phyloP scores from a whole-genome alignment of 2,113 vertebrate species.

The Cisticola juncidis region DNA sequence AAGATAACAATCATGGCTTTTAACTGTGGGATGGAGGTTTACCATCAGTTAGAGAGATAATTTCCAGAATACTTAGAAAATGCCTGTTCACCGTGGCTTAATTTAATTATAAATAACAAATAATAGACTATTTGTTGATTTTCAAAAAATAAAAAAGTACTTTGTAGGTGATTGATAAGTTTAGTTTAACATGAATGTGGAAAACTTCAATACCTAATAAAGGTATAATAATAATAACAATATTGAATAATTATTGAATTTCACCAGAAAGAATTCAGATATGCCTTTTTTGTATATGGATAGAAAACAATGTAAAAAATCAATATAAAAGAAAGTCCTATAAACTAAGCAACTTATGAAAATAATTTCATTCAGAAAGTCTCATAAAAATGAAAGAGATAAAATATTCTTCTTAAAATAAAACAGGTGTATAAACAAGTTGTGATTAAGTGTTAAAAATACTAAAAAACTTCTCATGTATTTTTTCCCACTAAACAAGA shows the following conservation, averaged over 20 bases:
- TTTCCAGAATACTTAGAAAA: slow-evolving; percentile 20
- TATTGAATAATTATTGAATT: neutral
- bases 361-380: neutral
- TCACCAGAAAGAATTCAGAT: neutral
- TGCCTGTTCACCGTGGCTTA: neutral
- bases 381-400: neutral
- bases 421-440: neutral
- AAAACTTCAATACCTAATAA: neutral
- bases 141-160: neutral
- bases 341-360: neutral
- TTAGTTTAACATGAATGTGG: neutral
- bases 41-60: neutral
- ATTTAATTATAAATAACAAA: neutral
- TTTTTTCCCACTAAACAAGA: neutral
- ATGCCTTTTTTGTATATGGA: neutral
- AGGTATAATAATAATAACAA: no score
- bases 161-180: neutral
- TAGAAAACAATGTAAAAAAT: neutral
- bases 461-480: neutral
- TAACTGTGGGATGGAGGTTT: neutral
- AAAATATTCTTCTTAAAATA: neutral
- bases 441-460: neutral
- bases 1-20: slow-evolving; percentile 33
- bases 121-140: neutral
- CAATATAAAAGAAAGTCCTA: neutral